A percentile compares a stretch with the other conserved stretches of the same genome.
These are phyloP conservation scores for Patella ulyssiponensis DNA, from an alignment of 2,888 invertebrate genomes.

Conservation along the genomic window DNA sequence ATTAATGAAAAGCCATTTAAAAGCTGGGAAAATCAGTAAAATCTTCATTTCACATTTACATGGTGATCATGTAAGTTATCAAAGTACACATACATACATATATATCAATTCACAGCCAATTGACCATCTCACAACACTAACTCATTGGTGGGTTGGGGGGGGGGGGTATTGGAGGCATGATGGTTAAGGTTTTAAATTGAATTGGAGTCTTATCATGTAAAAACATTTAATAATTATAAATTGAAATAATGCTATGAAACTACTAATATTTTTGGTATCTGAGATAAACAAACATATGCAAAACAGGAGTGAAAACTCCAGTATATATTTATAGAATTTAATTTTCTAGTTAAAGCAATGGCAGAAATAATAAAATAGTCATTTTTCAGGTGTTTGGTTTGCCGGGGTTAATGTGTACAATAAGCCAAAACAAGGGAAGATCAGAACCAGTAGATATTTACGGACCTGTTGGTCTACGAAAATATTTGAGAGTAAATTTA, in stretches of 20 bases:
- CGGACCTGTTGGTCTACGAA: constrained; percentile 72
- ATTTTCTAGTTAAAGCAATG: neutral
- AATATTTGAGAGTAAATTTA: constrained; percentile 66
- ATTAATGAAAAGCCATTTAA: constrained; percentile 67
- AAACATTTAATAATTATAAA: neutral
- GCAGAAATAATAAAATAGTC: neutral
- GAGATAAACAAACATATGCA: too few relatives aligned
- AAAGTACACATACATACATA: too few relatives aligned
- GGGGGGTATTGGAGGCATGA: too few relatives aligned
- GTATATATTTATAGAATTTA: neutral
- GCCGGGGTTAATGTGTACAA: constrained; percentile 72
- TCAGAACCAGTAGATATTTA: constrained; percentile 68
- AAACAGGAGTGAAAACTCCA: neutral
- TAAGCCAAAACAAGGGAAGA: constrained; percentile 64
- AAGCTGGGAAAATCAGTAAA: constrained; percentile 69
- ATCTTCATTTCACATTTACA: constrained; percentile 74
- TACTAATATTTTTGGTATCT: too few relatives aligned
- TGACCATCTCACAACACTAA: too few relatives aligned
- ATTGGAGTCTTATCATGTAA: neutral
- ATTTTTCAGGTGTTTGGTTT: constrained; percentile 71
- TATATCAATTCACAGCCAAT: too few relatives aligned
- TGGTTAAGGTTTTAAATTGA: too few relatives aligned
- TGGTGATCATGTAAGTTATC: constrained; percentile 73
- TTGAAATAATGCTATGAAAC: neutral
- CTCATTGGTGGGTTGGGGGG: too few relatives aligned